Percentiles rank a stretch among this genome's conserved stretches.
These are phyloP conservation scores for Hypanus sabinus DNA, from an alignment of 2,113 vertebrate species.

Conservation along the genomic window DNA sequence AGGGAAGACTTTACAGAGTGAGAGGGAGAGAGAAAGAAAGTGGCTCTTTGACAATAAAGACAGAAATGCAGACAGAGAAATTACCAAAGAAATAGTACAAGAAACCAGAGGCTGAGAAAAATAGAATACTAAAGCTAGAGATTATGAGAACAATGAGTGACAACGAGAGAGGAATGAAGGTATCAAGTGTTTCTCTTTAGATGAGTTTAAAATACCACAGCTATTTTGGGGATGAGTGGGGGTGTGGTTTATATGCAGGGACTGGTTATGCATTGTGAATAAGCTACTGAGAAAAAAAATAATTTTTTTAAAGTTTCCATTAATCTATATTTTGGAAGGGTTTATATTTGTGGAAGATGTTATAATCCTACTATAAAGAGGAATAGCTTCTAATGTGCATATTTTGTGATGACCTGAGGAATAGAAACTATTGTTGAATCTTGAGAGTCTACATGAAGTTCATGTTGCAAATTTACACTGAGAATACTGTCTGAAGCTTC, in stretches of 20 bases:
- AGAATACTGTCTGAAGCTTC: not conserved
- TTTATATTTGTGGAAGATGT: not conserved
- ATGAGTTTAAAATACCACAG: not conserved
- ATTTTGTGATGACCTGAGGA: not conserved
- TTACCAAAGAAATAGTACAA: slow-evolving; percentile 17
- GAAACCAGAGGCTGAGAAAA: not conserved
- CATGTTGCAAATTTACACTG: not conserved
- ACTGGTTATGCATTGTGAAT: not conserved
- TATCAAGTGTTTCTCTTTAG: not conserved
- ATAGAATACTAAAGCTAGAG: not conserved
- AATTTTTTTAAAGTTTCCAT: not conserved
- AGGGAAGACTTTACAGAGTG: slow-evolving; percentile 7
- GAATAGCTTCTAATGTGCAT: not conserved
- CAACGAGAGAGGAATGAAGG: not conserved
- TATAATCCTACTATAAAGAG: not conserved
- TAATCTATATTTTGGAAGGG: not conserved
- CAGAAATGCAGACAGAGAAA: not conserved
- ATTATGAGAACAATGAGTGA: not conserved
- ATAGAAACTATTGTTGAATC: not conserved
- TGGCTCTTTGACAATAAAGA: not conserved
- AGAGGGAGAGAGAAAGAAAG: not conserved
- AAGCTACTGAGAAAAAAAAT: not conserved
- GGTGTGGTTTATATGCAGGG: not conserved
- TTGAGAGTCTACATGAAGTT: not conserved
- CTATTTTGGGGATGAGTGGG: not conserved